These are phyloP conservation scores for Eurystomus glaucurus DNA, from an alignment of 2,797 vertebrate genomes.

Conservation along the genomic window DNA sequence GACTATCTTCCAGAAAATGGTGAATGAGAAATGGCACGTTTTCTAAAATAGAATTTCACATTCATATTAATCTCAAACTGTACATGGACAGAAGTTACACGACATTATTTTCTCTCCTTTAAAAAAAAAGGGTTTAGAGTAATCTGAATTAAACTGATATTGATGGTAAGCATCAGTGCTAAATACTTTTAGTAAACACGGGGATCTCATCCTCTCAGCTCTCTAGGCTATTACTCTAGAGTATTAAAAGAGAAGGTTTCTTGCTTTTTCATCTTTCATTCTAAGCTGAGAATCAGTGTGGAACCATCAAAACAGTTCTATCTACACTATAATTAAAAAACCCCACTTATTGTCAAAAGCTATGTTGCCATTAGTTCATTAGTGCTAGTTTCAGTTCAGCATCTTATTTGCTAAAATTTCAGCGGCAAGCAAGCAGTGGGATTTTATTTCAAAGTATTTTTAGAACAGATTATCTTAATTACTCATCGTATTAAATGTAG, in stretches of 20 bases:
- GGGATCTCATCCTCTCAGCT: not conserved
- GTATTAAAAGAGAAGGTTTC: not conserved
- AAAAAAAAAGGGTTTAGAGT: not conserved
- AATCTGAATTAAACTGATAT: not conserved
- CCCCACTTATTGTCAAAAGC: not conserved
- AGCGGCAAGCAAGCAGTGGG: not conserved
- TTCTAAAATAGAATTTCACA: not conserved
- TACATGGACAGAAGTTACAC: not conserved
- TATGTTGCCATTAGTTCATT: not conserved
- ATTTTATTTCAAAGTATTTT: constrained; percentile 2
- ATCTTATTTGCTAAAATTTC: not conserved
- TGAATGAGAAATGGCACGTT: not conserved
- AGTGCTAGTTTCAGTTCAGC: not conserved
- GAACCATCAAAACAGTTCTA: not conserved
- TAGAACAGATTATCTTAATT: not conserved
- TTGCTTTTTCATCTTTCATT: not conserved
- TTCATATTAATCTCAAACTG: not conserved
- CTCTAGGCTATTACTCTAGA: not conserved
- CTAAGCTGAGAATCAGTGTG: not conserved
- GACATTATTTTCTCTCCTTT: not conserved
- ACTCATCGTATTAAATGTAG: not conserved
- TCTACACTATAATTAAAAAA: not conserved
- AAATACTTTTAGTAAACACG: not conserved
- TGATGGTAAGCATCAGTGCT: not conserved
- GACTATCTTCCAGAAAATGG: not conserved